A percentile compares a stretch with the other conserved stretches of the same genome.
Conservation (phyloP, 1,140 invertebrate genomes). For the Dreissena polymorpha region DNA sequence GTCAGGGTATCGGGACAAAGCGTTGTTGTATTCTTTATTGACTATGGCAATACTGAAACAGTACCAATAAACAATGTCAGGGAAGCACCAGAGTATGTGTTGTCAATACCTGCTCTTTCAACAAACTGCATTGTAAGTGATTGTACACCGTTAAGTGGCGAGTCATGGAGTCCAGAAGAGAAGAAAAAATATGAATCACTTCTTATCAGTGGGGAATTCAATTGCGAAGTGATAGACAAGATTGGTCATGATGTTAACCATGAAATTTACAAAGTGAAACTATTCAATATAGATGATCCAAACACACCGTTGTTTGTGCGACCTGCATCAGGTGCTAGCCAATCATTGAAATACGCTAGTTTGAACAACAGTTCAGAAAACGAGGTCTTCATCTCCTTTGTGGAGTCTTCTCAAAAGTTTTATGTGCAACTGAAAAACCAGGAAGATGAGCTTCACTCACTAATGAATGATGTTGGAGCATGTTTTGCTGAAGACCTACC, state of each 20-base stretch:
- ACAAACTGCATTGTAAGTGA: conserved; percentile 64
- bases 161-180: conserved; percentile 58
- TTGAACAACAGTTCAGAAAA: conserved; percentile 41
- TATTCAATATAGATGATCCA: conserved; percentile 34
- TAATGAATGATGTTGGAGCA: conserved; percentile 59
- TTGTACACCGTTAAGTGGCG: conserved; percentile 49
- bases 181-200: conserved; percentile 62
- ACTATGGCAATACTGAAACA: conserved; percentile 82
- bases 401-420: conserved; percentile 62
- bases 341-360: conserved; percentile 16
- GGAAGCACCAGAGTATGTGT: conserved; percentile 52
- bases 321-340: conserved; percentile 21
- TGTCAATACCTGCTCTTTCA: conserved; percentile 60
- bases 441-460: conserved; percentile 54
- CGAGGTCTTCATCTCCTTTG: conserved; percentile 58
- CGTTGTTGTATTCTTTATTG: conserved; percentile 80
- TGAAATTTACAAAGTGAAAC: conserved; percentile 21
- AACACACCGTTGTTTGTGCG: conserved; percentile 36
- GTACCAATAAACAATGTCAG: conserved; percentile 62
- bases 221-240: conserved; percentile 43
- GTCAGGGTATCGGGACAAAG: conserved; percentile 71
- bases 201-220: conserved; percentile 49
- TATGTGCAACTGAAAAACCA: conserved; percentile 60
- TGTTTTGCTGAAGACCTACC: conserved; percentile 54
- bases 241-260: conserved; percentile 19